Conservation (phyloP, 2,888 invertebrate species). For the Morpho deidamia region DNA sequence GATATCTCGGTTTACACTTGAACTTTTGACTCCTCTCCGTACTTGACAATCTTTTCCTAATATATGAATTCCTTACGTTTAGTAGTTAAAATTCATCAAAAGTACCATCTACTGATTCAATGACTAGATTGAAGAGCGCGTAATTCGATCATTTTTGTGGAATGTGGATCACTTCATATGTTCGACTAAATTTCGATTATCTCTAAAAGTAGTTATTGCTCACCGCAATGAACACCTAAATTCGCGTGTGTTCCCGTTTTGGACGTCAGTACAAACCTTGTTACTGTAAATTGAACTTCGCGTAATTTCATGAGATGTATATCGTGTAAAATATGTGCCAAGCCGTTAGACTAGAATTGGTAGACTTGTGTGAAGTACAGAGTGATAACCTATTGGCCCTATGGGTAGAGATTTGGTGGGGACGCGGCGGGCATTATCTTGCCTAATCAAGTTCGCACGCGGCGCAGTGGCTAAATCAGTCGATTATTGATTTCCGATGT, state of each 20-base stretch:
- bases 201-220: slow-evolving; percentile 15
- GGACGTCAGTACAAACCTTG: slow-evolving; percentile 50
- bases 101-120: neutral
- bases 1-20: slow-evolving; percentile 22
- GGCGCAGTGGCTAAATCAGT: slow-evolving; percentile 77
- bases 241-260: slow-evolving; percentile 43
- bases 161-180: slow-evolving; percentile 8
- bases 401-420: slow-evolving; percentile 41
- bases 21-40: slow-evolving; percentile 19
- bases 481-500: slow-evolving; percentile 78
- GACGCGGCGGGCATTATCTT: slow-evolving; percentile 68
- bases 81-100: neutral
- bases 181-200: slow-evolving; percentile 13
- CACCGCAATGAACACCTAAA: slow-evolving; percentile 33
- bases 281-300: slow-evolving; percentile 56
- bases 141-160: slow-evolving; percentile 7
- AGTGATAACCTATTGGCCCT: slow-evolving; percentile 65
- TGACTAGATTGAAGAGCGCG: neutral
- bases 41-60: slow-evolving; percentile 12
- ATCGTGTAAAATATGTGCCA: slow-evolving; percentile 66
- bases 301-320: slow-evolving; percentile 57
- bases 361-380: slow-evolving; percentile 58
- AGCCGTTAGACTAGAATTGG: slow-evolving; percentile 59
- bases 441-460: slow-evolving; percentile 78
- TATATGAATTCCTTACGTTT: slow-evolving; percentile 11